Evolutionary conservation across 2,888 invertebrate species (phyloP), one percentile per base, ranked within the genome.

Genomic region (Xylota segnis): DNA sequence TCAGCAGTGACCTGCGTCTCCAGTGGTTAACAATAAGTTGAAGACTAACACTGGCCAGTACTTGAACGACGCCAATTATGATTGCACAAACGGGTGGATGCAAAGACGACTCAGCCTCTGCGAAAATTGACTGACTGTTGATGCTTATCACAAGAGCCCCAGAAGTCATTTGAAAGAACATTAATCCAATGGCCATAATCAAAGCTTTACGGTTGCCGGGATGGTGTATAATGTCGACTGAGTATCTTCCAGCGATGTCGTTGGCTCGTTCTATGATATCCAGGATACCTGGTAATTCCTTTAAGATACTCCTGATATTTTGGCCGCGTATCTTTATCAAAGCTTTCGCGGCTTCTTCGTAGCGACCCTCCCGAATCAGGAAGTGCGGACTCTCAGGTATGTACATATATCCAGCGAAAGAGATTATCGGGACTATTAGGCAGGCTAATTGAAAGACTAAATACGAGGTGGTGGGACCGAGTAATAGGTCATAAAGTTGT

Each of bases 361-460:
- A 90, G 10, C 89, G 90, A 0, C 94, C 94, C 91, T 94, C 94
- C 37, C 92, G 92, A 0, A 96, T 91, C 40, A 95, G 93, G 88
- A 94, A 96, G 81, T 95, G 94, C 0, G 98, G 98, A 0, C 96
- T 95, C 90, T 98, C 98, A 0, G 97, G 97, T 93, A 97, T 95
- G 86, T 95, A 94, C 88, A 95, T 93, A 91, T 95, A 95, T 0
- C 93, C 89, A 0, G 94, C 89, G 16, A 94, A 92, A 88, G 96
- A 95, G 0, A 94, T 87, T 0, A 95, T 91, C 0, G 95, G 95
- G 63, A 95, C 91, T 0, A 94, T 91, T 0, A 95, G 92, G 66
- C 96, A 96, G 3, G 95, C 92, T 88, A 95, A 94, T 79, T 95
- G 94, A 23, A 96, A 93, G 0, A 92, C 92, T 29, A 93, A 90